Conservation (phyloP, 2,888 invertebrate genomes). For the Drosophila formosana region DNA sequence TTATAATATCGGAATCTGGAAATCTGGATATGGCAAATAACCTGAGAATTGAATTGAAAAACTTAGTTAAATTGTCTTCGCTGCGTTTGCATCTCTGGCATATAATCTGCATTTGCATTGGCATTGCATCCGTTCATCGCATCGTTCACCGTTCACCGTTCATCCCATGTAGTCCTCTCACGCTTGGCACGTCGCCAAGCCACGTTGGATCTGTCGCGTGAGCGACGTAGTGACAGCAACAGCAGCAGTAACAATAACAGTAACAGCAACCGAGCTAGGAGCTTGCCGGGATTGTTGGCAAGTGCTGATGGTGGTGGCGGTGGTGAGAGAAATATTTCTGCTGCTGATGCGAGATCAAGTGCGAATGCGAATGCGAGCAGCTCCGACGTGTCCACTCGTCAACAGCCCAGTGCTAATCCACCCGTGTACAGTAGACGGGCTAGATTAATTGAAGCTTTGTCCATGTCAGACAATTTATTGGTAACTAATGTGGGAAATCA, state of each 20-base stretch:
- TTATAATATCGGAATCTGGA: too few relatives aligned
- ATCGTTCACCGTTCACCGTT: slow-evolving; percentile 57
- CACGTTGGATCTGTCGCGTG: slow-evolving; percentile 17
- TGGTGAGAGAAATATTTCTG: slow-evolving; percentile 5
- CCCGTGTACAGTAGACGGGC: slow-evolving; percentile 39
- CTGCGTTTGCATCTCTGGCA: slow-evolving; percentile 63
- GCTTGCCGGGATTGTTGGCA: slow-evolving; percentile 18
- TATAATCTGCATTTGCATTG: neutral
- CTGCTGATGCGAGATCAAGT: slow-evolving; percentile 37
- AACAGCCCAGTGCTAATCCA: slow-evolving; percentile 19
- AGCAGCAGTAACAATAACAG: neutral
- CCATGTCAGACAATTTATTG: slow-evolving; percentile 50
- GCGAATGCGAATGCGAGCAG: slow-evolving; percentile 29
- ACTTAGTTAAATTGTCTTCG: neutral
- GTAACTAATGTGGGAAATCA: slow-evolving; percentile 67
- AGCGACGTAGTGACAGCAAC: slow-evolving; percentile 38
- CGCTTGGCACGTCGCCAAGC: slow-evolving; percentile 51
- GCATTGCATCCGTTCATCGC: slow-evolving; percentile 60
- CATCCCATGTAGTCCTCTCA: slow-evolving; percentile 66
- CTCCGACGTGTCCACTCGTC: slow-evolving; percentile 27
- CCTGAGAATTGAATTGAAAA: too few relatives aligned
- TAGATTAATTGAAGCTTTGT: slow-evolving; percentile 47
- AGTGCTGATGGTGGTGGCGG: neutral
- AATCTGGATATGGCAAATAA: too few relatives aligned
- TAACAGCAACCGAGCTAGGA: slow-evolving; percentile 31